These are phyloP conservation scores for Chymomyza costata DNA, from an alignment of 1,140 invertebrate genomes.

Conservation along the genomic window DNA sequence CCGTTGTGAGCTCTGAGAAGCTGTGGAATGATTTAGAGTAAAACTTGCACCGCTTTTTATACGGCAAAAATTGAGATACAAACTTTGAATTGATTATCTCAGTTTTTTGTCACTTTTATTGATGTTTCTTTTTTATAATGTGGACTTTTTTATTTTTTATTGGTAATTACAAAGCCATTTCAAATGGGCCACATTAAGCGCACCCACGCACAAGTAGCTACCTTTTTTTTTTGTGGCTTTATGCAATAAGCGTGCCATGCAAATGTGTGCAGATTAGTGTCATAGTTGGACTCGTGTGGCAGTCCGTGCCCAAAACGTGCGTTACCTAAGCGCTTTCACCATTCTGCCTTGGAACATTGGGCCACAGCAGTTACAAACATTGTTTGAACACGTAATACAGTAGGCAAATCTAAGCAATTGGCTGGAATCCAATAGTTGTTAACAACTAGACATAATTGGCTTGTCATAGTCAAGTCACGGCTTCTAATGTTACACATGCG, in stretches of 20 bases:
- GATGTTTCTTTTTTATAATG: slow-evolving; percentile 28
- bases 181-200: too few relatives aligned
- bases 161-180: slow-evolving; percentile 43
- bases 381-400: too few relatives aligned
- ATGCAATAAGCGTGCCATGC: slow-evolving; percentile 50
- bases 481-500: too few relatives aligned
- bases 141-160: too few relatives aligned
- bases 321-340: slow-evolving; percentile 49
- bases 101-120: slow-evolving; percentile 59
- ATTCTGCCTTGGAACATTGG: slow-evolving; percentile 52
- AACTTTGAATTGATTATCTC: slow-evolving; percentile 25
- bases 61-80: slow-evolving; percentile 25
- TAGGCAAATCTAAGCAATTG: too few relatives aligned
- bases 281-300: slow-evolving; percentile 34
- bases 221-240: too few relatives aligned
- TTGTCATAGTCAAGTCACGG: too few relatives aligned
- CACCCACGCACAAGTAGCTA: too few relatives aligned
- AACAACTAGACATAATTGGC: too few relatives aligned
- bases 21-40: slow-evolving; percentile 62
- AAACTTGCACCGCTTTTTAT: slow-evolving; percentile 45
- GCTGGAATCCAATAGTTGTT: too few relatives aligned
- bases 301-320: slow-evolving; percentile 36
- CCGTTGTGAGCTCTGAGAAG: slow-evolving; percentile 39
- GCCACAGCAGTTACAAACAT: too few relatives aligned
- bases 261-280: slow-evolving; percentile 59